Percentiles rank a stretch among this genome's conserved stretches.
Evolutionary conservation across 2,888 invertebrate genomes (phyloP).

Genomic region (Conops quadrifasciatus): DNA sequence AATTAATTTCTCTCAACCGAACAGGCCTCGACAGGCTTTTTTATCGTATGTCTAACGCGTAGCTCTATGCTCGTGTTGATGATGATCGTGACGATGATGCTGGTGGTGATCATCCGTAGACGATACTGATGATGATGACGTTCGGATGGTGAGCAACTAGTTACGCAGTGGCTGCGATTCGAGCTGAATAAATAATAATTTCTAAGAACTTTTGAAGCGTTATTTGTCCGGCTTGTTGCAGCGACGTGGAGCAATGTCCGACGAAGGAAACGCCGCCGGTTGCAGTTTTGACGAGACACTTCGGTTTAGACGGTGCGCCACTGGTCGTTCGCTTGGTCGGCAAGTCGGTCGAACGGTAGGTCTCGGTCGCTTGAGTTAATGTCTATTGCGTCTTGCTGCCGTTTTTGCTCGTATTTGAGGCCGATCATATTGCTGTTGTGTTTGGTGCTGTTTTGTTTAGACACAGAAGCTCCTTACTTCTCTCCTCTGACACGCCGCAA

Average conservation of each 20-base stretch:
- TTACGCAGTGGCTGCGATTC: constrained; percentile 19
- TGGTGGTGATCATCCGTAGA: background rate
- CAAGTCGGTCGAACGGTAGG: background rate
- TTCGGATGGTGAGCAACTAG: background rate
- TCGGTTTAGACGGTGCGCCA: too few relatives aligned
- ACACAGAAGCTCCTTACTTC: too few relatives aligned
- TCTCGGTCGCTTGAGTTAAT: constrained; percentile 1
- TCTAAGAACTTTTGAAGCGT: constrained; percentile 39
- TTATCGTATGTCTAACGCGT: background rate
- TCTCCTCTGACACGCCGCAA: background rate
- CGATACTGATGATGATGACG: background rate
- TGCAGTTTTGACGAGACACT: too few relatives aligned
- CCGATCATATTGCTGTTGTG: background rate
- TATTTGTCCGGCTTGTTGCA: background rate
- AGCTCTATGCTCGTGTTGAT: constrained; percentile 5
- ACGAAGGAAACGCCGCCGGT: background rate
- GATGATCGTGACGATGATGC: constrained; percentile 12
- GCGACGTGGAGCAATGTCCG: background rate
- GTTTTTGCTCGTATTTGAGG: background rate
- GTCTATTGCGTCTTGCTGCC: background rate
- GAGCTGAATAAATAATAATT: constrained; percentile 45
- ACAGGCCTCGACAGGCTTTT: background rate
- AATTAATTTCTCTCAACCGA: constrained; percentile 25
- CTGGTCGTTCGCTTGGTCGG: background rate
- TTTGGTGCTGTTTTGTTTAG: too few relatives aligned